Conservation (phyloP, 2,113 vertebrate species). For the Cyphomyrus plagiostoma region DNA sequence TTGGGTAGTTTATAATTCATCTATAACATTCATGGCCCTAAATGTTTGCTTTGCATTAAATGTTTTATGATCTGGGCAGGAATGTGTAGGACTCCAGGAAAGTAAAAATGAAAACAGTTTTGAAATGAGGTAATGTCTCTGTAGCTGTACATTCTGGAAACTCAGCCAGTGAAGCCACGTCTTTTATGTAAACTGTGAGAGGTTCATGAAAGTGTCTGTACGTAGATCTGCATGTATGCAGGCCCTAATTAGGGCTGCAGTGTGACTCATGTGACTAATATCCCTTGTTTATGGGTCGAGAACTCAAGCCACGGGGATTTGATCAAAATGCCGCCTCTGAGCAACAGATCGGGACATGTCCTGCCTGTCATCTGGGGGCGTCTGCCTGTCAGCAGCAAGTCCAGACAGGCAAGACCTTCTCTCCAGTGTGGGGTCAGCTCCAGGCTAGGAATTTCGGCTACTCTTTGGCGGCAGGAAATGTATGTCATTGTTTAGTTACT, state of each 20-base stretch:
- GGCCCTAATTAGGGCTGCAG: neutral
- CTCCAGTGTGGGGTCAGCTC: neutral
- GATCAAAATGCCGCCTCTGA: neutral
- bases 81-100: slow-evolving; percentile 3
- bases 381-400: neutral
- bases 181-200: neutral
- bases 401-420: neutral
- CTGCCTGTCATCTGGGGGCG: neutral
- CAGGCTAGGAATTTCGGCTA: neutral
- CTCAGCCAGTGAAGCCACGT: neutral
- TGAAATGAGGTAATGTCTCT: slow-evolving; percentile 19
- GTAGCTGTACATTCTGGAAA: neutral
- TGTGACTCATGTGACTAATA: neutral
- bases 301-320: neutral
- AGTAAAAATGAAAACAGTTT: neutral
- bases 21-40: neutral
- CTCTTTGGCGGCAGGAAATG: neutral
- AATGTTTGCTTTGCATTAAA: neutral
- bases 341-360: neutral
- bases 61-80: neutral
- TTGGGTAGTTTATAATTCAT: neutral
- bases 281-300: neutral
- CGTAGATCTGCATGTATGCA: neutral
- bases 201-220: neutral
- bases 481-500: neutral